Evolutionary conservation across 1,140 invertebrate genomes (phyloP), one percentile per base, ranked within the genome.

Genomic region (Notospermus geniculatus): DNA sequence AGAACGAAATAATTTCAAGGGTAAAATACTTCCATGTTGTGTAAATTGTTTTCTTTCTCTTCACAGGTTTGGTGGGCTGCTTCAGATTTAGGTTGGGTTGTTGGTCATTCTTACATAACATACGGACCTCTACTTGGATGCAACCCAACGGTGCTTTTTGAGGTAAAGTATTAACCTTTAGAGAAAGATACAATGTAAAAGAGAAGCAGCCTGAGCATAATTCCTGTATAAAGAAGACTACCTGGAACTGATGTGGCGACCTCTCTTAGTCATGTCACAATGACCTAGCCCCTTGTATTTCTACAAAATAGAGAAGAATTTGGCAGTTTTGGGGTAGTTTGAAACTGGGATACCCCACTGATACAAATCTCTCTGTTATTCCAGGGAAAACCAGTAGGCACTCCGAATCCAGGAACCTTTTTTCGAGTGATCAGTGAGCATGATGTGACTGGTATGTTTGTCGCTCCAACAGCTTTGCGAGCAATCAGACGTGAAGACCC

Each of bases 61-160:
- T 23, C 62, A n/a, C n/a, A 80, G 73, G 73, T 91, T 2, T 97
- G 92, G 92, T 89, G 88, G 28, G 92, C 92, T 0, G 92, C 91
- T 0, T 84, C 84, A 54, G 92, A 95, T 75, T 84, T 91, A 61
- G 92, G 93, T 1, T 97, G 93, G 94, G 92, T 96, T 0, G 92
- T 95, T 1, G 93, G 93, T 1, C 92, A 94, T 77, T 93, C 91
- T 0, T 97, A 95, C 72, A 95, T 95, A 58, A 92, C 91, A 75
- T 97, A 97, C 69, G 93, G 88, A 1, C 93, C 94, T 0, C 81
- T 97, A 0, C 76, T 92, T 0, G 87, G 88, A 65, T 89, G 92
- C 1, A 84, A 88, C 32, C 95, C 92, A 0, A 90, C 90, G 65
- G 84, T 97, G 1, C 86, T 97, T 81, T 97, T 93, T 80, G 94